Evolutionary conservation across 1,140 invertebrate genomes (phyloP).

Genomic region (Glossosoma conforme): DNA sequence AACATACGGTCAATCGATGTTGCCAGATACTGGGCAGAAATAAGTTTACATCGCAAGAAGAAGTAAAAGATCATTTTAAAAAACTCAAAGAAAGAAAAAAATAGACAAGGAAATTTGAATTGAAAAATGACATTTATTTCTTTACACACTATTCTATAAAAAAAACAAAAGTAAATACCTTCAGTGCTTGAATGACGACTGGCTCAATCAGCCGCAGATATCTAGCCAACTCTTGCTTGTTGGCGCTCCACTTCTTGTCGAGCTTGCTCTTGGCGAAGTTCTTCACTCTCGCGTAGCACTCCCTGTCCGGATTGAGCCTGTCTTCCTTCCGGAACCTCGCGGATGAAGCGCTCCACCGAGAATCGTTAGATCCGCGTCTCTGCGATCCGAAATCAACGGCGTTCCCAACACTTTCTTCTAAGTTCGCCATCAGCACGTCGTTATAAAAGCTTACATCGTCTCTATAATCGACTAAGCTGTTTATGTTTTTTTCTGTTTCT

Average conservation of each 20-base stretch:
- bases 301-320: conserved; percentile 33
- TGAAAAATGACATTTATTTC: too few relatives aligned
- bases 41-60: too few relatives aligned
- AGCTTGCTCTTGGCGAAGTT: conserved; percentile 44
- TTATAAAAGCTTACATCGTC: conserved; percentile 16
- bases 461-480: not conserved
- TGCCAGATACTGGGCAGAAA: too few relatives aligned
- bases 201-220: conserved; percentile 87
- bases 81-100: too few relatives aligned
- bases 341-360: conserved; percentile 7
- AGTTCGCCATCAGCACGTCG: conserved; percentile 16
- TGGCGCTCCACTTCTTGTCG: conserved; percentile 49
- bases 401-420: conserved; percentile 5
- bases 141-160: too few relatives aligned
- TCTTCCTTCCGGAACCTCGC: conserved; percentile 9
- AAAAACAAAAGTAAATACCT: conserved; percentile 45
- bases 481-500: not conserved
- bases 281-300: conserved; percentile 42
- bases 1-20: too few relatives aligned
- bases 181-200: conserved; percentile 80
- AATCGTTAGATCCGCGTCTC: conserved; percentile 4
- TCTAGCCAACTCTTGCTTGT: conserved; percentile 65
- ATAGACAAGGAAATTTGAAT: conserved; percentile 4
- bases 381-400: too few relatives aligned
- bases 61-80: too few relatives aligned